Conservation (phyloP, 1,140 invertebrate genomes). For the Ooceraea biroi region DNA sequence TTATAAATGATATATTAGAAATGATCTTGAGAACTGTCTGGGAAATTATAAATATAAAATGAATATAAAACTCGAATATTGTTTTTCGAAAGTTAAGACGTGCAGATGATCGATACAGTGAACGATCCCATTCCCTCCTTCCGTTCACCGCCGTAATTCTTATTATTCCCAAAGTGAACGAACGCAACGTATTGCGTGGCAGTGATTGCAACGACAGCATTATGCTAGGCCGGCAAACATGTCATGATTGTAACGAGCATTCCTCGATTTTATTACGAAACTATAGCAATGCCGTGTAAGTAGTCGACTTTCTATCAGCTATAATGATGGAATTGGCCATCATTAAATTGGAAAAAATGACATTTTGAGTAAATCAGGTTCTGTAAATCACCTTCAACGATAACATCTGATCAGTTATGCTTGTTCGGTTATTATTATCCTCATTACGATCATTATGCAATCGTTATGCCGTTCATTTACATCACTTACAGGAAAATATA, state of each 20-base stretch:
- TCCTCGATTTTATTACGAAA: slow-evolving; percentile 45
- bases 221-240: slow-evolving; percentile 1
- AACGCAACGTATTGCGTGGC: not conserved
- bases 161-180: not conserved
- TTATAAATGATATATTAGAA: no score
- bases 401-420: no score
- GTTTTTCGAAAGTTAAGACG: not conserved
- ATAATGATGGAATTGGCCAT: not conserved
- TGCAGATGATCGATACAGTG: not conserved
- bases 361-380: not conserved
- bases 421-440: no score
- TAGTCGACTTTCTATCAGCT: slow-evolving; percentile 6
- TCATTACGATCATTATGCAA: no score
- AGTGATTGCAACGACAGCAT: not conserved
- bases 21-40: no score
- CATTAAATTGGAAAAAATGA: not conserved
- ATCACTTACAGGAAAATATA: not conserved
- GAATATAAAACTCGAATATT: not conserved
- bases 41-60: no score
- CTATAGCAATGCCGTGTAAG: not conserved
- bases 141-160: slow-evolving; percentile 12
- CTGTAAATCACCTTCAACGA: no score
- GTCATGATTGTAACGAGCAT: slow-evolving; percentile 29
- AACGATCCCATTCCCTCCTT: not conserved
- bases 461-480: not conserved